Evolutionary conservation across 2,888 invertebrate species (phyloP).

Genomic region (Pristionchus maxplancki): DNA sequence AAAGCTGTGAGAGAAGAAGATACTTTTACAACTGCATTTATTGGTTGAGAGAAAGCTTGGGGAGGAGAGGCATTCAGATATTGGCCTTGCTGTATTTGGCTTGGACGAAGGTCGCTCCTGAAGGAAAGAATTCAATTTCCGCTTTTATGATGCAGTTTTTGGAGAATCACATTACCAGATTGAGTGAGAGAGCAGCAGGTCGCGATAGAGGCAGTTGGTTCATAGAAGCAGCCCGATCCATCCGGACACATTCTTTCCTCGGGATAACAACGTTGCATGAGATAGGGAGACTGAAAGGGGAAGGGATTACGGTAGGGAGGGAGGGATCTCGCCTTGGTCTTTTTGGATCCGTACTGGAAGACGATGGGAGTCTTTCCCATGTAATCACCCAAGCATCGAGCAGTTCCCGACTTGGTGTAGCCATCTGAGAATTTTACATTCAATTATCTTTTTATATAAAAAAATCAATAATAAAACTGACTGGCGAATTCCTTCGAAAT

Average conservation of each 20-base stretch:
- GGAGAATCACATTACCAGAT: neutral
- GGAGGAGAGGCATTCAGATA: neutral
- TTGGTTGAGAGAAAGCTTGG: conserved; percentile 33
- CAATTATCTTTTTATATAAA: too few relatives aligned
- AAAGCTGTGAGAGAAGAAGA: conserved; percentile 34
- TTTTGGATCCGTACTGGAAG: neutral
- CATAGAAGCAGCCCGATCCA: conserved; percentile 38
- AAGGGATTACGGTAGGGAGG: neutral
- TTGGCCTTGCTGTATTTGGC: neutral
- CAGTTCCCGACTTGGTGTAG: neutral
- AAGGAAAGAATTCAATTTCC: neutral
- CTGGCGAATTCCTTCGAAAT: neutral
- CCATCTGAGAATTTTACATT: neutral
- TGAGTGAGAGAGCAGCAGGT: conserved; percentile 19
- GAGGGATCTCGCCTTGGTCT: neutral
- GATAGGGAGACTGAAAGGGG: conserved; percentile 8
- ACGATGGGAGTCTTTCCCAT: neutral
- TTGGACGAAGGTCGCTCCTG: neutral
- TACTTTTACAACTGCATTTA: conserved; percentile 46
- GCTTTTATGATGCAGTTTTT: neutral
- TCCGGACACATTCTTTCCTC: conserved; percentile 42
- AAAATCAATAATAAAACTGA: neutral
- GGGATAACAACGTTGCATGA: conserved; percentile 11
- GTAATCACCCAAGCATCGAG: neutral
- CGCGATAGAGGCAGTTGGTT: neutral